Percentiles rank a stretch among this genome's conserved stretches.
Evolutionary conservation across 2,113 vertebrate genomes (phyloP).

Genomic region (Pycnonotus jocosus): DNA sequence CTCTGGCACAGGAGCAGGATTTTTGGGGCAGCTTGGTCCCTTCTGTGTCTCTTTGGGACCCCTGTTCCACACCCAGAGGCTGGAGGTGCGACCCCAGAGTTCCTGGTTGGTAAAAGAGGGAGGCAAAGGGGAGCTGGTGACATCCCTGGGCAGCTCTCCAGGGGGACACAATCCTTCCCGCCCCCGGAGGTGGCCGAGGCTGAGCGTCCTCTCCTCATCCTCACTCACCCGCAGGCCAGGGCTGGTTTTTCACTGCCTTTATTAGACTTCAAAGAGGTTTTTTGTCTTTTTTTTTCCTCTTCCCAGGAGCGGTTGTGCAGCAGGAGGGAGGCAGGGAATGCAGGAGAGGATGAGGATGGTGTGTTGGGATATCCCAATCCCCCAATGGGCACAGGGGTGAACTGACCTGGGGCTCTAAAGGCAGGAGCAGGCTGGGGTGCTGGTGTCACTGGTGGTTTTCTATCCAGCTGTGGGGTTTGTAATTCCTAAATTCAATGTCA

Average conservation of each 20-base stretch:
- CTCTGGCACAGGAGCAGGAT: neutral
- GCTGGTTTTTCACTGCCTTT: neutral
- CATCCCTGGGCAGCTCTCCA: accelerated
- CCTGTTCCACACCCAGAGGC: accelerated
- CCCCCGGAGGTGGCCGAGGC: accelerated
- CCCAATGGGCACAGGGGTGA: accelerated
- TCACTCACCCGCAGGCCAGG: neutral
- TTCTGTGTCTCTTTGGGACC: neutral
- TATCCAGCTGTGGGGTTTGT: neutral
- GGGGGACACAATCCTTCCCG: neutral
- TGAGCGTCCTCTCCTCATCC: neutral
- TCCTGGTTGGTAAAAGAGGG: accelerated
- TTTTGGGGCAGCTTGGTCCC: neutral
- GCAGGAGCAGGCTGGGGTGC: neutral
- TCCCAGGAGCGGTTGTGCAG: neutral
- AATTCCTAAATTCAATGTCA: neutral
- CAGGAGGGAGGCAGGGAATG: neutral
- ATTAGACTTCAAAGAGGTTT: neutral
- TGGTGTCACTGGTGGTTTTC: neutral
- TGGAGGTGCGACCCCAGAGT: accelerated
- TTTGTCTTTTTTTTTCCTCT: neutral
- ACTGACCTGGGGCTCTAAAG: neutral
- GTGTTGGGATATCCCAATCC: neutral
- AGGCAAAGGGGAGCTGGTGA: neutral
- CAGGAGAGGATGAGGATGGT: neutral